Evolutionary conservation across 1,140 invertebrate species (phyloP).

Genomic region (Drosophila nebulosa): DNA sequence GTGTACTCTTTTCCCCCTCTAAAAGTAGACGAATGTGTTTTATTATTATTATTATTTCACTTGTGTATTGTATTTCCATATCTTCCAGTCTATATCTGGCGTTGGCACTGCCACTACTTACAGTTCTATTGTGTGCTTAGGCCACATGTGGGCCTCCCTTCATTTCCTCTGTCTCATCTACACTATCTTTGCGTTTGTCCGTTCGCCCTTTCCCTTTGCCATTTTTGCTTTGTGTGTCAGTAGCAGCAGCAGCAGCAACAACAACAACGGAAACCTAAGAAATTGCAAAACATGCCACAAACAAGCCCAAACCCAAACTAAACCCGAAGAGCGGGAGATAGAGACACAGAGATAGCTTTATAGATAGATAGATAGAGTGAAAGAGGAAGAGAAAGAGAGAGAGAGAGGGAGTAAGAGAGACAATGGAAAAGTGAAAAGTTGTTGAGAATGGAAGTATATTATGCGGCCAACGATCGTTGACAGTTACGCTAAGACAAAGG

Average conservation of each 20-base stretch:
- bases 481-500: constrained; percentile 3
- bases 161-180: not conserved
- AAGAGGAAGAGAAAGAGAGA: not conserved
- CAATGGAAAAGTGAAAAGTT: constrained; percentile 8
- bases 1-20: not conserved
- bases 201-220: not conserved
- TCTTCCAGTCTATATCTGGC: not conserved
- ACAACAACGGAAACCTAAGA: constrained; percentile 8
- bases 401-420: not conserved
- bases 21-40: not conserved
- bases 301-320: not conserved
- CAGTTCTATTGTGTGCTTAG: constrained; percentile 7
- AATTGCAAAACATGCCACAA: constrained; percentile 14
- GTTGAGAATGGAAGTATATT: not conserved
- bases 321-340: not conserved
- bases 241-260: not conserved
- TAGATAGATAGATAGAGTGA: not conserved
- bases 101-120: constrained; percentile 1
- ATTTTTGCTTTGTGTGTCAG: constrained; percentile 11
- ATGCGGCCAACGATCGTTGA: not conserved
- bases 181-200: not conserved
- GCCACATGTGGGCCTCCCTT: constrained; percentile 1
- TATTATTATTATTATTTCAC: constrained; percentile 7
- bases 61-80: constrained; percentile 11
- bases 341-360: not conserved